phyloP scores from a whole-genome alignment of 2,797 vertebrate species.

The Halcyon chelicuti region DNA sequence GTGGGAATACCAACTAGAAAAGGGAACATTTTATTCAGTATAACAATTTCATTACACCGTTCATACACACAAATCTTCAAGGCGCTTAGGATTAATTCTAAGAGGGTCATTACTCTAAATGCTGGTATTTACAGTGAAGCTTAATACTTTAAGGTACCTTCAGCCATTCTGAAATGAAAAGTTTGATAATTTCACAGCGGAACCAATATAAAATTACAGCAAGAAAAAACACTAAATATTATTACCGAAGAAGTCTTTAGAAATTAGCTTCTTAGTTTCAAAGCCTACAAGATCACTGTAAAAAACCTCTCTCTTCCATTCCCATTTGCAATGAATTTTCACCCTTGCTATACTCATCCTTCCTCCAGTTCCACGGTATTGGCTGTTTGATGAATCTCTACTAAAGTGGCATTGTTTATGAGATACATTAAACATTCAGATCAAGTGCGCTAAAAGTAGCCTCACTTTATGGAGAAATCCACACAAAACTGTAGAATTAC shows the following conservation, averaged over 20 bases:
- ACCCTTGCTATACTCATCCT: neutral
- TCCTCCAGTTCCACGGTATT: neutral
- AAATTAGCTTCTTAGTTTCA: neutral
- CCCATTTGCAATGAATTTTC: neutral
- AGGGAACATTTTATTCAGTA: neutral
- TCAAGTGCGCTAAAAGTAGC: neutral
- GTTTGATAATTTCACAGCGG: neutral
- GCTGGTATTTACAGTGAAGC: neutral
- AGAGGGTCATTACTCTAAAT: neutral
- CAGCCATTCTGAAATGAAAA: neutral
- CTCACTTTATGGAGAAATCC: neutral
- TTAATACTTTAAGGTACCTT: neutral
- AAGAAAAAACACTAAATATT: neutral
- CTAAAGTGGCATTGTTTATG: neutral
- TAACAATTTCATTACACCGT: neutral
- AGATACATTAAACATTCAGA: neutral
- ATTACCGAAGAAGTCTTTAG: neutral
- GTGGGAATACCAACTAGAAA: slow-evolving; percentile 93
- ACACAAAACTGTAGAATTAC: neutral
- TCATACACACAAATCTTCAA: neutral
- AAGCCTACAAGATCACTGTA: neutral
- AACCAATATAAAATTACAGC: neutral
- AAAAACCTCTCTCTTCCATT: neutral
- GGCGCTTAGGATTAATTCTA: neutral
- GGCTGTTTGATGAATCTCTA: neutral